Conservation (phyloP, 2,113 vertebrate genomes). For the Coptodon bakossiorum region DNA sequence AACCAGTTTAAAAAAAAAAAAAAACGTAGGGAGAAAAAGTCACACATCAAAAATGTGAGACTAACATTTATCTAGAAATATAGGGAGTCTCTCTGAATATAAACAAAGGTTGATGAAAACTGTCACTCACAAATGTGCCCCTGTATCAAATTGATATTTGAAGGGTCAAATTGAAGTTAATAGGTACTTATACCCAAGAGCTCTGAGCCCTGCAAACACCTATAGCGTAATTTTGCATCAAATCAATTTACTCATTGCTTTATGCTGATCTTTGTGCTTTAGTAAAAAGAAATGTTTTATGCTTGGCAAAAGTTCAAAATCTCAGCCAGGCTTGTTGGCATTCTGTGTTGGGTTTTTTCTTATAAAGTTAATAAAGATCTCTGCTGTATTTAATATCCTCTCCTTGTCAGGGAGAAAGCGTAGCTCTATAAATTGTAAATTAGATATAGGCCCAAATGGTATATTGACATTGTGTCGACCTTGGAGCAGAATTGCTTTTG, state of each 20-base stretch:
- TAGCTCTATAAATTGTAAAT: background rate
- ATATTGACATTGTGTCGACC: background rate
- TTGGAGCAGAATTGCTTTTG: background rate
- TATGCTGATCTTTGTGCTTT: background rate
- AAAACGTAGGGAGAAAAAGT: background rate
- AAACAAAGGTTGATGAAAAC: background rate
- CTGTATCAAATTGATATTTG: conserved; percentile 2
- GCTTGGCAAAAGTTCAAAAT: background rate
- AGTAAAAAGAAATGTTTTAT: background rate
- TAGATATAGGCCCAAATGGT: background rate
- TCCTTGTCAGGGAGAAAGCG: background rate
- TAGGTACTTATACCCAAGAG: background rate
- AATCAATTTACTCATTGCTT: conserved; percentile 5
- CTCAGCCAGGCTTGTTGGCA: background rate
- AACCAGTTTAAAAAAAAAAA: background rate
- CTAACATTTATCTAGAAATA: conserved; percentile 1
- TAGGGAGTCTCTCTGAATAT: background rate
- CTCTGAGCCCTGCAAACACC: background rate
- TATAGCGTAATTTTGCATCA: background rate
- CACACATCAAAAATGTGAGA: background rate
- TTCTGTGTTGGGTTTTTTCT: background rate
- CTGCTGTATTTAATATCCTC: background rate
- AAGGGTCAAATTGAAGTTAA: conserved; percentile 11
- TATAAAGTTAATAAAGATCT: background rate
- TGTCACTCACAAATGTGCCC: conserved; percentile 9